A percentile compares a stretch with the other conserved stretches of the same genome.
phyloP scores from a whole-genome alignment of 1,140 invertebrate species.

The Drosophila pseudoobscura region DNA sequence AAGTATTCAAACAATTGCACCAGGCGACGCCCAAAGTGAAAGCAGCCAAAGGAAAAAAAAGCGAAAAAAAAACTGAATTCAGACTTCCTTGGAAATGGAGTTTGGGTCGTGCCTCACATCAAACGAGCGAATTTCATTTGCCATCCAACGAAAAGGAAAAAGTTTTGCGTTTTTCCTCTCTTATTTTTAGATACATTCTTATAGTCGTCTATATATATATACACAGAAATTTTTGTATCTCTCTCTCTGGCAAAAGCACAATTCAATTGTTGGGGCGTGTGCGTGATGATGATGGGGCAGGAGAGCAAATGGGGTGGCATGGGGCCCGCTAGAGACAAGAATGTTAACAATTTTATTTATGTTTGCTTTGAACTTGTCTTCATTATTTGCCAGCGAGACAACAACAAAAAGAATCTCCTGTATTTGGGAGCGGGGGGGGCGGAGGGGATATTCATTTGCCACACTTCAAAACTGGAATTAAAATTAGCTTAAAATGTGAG shows the following conservation, averaged over 20 bases:
- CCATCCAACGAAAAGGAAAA: conserved; percentile 74
- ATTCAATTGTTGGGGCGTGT: conserved; percentile 77
- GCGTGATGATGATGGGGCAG: conserved; percentile 9
- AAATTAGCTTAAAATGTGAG: conserved; percentile 61
- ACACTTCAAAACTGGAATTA: conserved; percentile 9
- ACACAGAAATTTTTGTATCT: conserved; percentile 35
- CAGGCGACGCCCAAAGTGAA: conserved; percentile 79
- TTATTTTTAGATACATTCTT: conserved; percentile 44
- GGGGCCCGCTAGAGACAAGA: conserved; percentile 44
- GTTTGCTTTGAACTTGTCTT: conserved; percentile 79
- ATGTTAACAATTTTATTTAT: conserved; percentile 82
- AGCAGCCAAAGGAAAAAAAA: conserved; percentile 51
- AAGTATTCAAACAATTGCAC: conserved; percentile 82
- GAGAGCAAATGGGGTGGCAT: conserved; percentile 1
- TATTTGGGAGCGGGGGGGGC: too few species aligned
- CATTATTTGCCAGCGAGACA: conserved; percentile 65
- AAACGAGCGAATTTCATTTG: conserved; percentile 79
- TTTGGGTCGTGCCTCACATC: conserved; percentile 67
- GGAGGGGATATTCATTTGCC: conserved; percentile 3
- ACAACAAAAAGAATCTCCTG: conserved; percentile 20
- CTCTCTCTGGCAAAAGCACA: conserved; percentile 25
- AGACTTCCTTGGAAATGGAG: neutral
- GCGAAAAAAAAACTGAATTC: conserved; percentile 40
- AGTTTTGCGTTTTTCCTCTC: conserved; percentile 47
- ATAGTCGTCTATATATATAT: conserved; percentile 20